phyloP scores from a whole-genome alignment of 2,113 vertebrate species.

The Garra rufa region DNA sequence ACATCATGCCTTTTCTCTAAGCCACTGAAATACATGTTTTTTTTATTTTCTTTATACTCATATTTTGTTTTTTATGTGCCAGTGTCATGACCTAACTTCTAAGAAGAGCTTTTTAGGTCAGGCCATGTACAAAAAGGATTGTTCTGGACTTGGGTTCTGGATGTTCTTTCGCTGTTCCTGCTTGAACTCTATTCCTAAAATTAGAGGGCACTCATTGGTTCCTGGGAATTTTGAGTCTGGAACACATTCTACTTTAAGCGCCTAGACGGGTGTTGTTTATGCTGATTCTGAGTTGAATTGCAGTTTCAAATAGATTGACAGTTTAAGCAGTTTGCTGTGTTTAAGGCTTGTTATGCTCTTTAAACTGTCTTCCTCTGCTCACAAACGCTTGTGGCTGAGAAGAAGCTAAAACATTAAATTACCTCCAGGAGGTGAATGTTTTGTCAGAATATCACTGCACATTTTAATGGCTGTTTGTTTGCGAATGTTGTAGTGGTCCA shows the following conservation, averaged over 20 bases:
- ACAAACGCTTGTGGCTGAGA: neutral
- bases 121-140: neutral
- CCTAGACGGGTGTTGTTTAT: neutral
- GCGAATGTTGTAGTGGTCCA: neutral
- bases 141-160: neutral
- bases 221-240: neutral
- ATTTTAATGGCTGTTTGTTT: neutral
- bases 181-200: neutral
- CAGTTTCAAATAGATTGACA: neutral
- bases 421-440: neutral
- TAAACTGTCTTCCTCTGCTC: neutral
- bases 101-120: neutral
- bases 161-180: neutral
- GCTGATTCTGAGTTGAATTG: neutral
- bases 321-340: neutral
- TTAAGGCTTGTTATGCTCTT: neutral
- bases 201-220: neutral
- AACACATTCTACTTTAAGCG: neutral
- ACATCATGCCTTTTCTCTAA: neutral
- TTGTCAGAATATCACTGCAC: neutral
- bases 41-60: neutral
- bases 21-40: neutral
- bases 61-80: neutral
- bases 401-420: neutral
- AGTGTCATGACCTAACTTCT: neutral